Conservation (phyloP, 2,113 vertebrate species). For the Smithornis capensis region DNA sequence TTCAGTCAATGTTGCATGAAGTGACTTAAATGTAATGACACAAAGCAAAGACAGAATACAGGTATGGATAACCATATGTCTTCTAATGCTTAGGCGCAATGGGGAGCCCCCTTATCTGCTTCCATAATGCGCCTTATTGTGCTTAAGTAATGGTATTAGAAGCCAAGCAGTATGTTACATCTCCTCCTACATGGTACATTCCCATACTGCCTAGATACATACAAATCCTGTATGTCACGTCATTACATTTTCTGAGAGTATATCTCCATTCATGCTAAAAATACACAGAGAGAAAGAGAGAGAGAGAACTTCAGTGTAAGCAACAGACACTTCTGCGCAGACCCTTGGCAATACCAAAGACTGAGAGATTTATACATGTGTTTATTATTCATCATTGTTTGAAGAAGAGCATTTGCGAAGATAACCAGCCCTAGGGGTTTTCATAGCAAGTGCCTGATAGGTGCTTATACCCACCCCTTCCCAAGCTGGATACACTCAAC, state of each 20-base stretch:
- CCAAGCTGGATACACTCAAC: background rate
- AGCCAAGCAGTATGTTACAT: slow-evolving; percentile 66
- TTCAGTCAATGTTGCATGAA: background rate
- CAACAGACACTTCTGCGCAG: slow-evolving; percentile 64
- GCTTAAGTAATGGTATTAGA: slow-evolving; percentile 69
- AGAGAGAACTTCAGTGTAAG: slow-evolving; percentile 50
- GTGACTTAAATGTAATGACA: background rate
- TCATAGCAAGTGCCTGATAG: background rate
- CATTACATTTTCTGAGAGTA: slow-evolving; percentile 60
- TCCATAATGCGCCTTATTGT: slow-evolving; percentile 64
- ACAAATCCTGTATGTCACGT: slow-evolving; percentile 63
- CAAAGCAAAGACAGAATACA: background rate
- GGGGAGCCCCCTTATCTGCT: slow-evolving; percentile 58
- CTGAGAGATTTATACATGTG: slow-evolving; percentile 10
- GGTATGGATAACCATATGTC: slow-evolving; percentile 44
- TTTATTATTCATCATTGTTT: slow-evolving; percentile 53
- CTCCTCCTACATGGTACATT: slow-evolving; percentile 67
- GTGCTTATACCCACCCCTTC: background rate
- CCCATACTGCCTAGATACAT: slow-evolving; percentile 64
- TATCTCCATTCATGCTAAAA: slow-evolving; percentile 65
- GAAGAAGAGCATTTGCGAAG: background rate
- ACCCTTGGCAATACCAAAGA: slow-evolving; percentile 47
- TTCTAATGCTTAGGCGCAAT: slow-evolving; percentile 34
- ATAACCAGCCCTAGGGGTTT: background rate
- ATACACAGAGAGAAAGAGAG: slow-evolving; percentile 25